A percentile compares a stretch with the other conserved stretches of the same genome.
These are phyloP conservation scores for Drosophila quadrilineata DNA, from an alignment of 1,140 invertebrate genomes.

Conservation along the genomic window DNA sequence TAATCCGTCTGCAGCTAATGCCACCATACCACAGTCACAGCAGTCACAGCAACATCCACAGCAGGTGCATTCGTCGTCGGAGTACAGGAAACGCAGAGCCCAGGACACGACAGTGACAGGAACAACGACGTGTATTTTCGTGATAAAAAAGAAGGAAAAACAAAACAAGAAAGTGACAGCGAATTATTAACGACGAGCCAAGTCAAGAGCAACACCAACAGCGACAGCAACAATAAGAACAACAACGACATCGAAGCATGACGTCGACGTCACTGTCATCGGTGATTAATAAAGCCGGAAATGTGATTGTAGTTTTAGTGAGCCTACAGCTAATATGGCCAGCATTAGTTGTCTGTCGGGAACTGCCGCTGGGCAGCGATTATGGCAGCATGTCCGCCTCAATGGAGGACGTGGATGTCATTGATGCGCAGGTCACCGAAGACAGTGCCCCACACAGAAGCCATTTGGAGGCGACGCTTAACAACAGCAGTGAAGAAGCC, in stretches of 20 bases:
- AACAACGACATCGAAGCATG: slow-evolving; percentile 28
- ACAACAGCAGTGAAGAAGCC: slow-evolving; percentile 52
- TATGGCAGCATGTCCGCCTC: slow-evolving; percentile 68
- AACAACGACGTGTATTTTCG: background rate
- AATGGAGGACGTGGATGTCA: slow-evolving; percentile 50
- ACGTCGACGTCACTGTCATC: slow-evolving; percentile 41
- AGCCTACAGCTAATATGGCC: slow-evolving; percentile 61
- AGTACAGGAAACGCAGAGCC: slow-evolving; percentile 61
- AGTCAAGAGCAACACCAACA: slow-evolving; percentile 34
- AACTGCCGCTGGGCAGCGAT: slow-evolving; percentile 48
- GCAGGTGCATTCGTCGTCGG: slow-evolving; percentile 32
- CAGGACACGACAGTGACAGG: slow-evolving; percentile 21
- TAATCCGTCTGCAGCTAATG: slow-evolving; percentile 65
- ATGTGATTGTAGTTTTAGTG: slow-evolving; percentile 56
- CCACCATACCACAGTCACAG: slow-evolving; percentile 31
- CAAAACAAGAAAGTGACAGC: slow-evolving; percentile 45
- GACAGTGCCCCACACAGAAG: slow-evolving; percentile 18
- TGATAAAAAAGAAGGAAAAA: slow-evolving; percentile 20
- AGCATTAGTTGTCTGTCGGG: slow-evolving; percentile 24
- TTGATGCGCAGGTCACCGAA: slow-evolving; percentile 56
- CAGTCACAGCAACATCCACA: slow-evolving; percentile 24
- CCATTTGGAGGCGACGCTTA: slow-evolving; percentile 29
- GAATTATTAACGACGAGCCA: slow-evolving; percentile 49
- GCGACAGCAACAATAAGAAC: slow-evolving; percentile 7
- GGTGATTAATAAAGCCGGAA: slow-evolving; percentile 66